These are phyloP conservation scores for Andrena chrysosceles DNA, from an alignment of 2,888 invertebrate species.

Conservation along the genomic window DNA sequence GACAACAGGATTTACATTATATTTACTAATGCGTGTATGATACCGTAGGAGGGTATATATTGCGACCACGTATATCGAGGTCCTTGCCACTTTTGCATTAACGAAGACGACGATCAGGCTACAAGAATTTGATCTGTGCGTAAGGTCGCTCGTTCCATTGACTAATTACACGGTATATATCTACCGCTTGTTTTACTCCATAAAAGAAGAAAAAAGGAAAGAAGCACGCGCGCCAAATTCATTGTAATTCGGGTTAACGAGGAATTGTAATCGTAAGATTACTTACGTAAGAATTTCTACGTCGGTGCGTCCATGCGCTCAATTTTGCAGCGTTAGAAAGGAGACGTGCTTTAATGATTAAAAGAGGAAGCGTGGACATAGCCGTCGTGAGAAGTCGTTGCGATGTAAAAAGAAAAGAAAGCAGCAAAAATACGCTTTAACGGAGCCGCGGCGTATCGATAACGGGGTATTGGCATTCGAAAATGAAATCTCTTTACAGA, in stretches of 20 bases:
- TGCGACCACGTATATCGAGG: slow-evolving; percentile 32
- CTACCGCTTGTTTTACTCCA: slow-evolving; percentile 14
- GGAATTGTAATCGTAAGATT: slow-evolving; percentile 1
- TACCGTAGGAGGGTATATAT: slow-evolving; percentile 51
- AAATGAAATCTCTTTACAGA: slow-evolving; percentile 1
- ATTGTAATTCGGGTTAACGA: slow-evolving; percentile 3
- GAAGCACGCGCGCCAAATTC: not conserved
- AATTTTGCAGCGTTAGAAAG: not conserved
- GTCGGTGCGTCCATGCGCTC: slow-evolving; percentile 1
- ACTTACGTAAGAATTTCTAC: slow-evolving; percentile 1
- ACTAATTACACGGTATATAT: not conserved
- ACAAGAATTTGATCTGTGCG: slow-evolving; percentile 15
- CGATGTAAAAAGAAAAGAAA: slow-evolving; percentile 20
- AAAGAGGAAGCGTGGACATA: not conserved
- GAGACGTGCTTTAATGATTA: not conserved
- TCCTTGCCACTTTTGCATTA: slow-evolving; percentile 48
- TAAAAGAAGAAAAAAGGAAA: not conserved
- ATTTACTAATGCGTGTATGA: slow-evolving; percentile 67
- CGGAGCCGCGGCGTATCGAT: not conserved
- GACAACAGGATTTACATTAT: slow-evolving; percentile 58
- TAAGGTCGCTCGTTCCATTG: slow-evolving; percentile 16
- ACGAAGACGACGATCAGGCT: slow-evolving; percentile 26
- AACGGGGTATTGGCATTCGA: slow-evolving; percentile 9
- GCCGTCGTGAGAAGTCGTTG: slow-evolving; percentile 29
- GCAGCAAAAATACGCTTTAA: slow-evolving; percentile 17